Evolutionary conservation across 2,113 vertebrate species (phyloP), one percentile per base, ranked within the genome.

Genomic region (Ariopsis seemanni): DNA sequence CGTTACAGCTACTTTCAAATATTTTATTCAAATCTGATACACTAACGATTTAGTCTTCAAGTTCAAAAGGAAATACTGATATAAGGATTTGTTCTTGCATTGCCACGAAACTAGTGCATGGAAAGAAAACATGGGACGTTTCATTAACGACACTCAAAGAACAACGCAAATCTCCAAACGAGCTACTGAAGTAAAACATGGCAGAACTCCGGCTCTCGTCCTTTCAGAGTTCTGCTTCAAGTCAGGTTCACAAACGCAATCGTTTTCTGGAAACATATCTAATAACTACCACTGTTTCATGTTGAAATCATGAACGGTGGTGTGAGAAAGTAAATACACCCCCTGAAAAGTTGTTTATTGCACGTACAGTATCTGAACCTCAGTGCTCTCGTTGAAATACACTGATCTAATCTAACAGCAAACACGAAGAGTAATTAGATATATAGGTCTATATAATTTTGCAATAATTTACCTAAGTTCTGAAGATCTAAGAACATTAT

Each of bases 31-130:
- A 69, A 55, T 85, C 79, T 82, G 18, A 90, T 11, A 84, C 72
- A 63, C 69, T 78, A 82, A 87, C 52, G 57, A 42, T 71, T 83
- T 87, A 72, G 80, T 85, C 81, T 83, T 74, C 85, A 88, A 86
- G 83, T 89, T 74, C 57, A 62, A 86, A 91, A 89, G 80, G 83
- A 65, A 91, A 91, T 90, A 85, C 63, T 85, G 85, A 85, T 87
- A 79, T 85, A 86, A 86, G 53, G 67, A 8, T 86, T 80, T 85
- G 77, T 84, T 89, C 80, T 83, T 82, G 87, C 89, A 82, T 77
- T n/a, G 83, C 58, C 65, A 52, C 80, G 89, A 90, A 80, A 81
- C 79, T 90, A 88, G 57, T 87, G 79, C 85, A 80, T 71, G 20
- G 50, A 69, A 75, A 83, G 34, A 62, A 85, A 87, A 89, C 86